phyloP scores from a whole-genome alignment of 2,113 vertebrate genomes.

The Pontoporia blainvillei region DNA sequence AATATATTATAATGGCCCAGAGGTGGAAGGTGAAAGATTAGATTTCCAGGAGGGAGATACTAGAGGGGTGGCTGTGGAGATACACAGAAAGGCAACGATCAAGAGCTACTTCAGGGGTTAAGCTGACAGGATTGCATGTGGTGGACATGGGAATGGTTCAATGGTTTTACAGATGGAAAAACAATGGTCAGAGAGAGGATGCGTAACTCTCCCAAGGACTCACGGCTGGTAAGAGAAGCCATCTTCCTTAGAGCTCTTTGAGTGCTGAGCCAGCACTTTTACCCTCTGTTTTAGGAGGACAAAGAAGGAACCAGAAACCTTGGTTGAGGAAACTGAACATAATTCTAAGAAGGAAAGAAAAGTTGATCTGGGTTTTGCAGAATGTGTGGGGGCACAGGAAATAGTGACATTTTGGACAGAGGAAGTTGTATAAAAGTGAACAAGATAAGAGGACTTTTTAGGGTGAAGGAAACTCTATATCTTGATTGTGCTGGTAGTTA shows the following conservation, averaged over 20 bases:
- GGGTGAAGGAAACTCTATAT: background rate
- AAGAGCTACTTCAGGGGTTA: background rate
- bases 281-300: background rate
- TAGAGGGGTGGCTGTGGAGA: background rate
- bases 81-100: background rate
- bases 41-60: background rate
- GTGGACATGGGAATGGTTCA: background rate
- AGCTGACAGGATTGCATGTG: background rate
- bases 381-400: background rate
- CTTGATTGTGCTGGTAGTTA: background rate
- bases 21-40: background rate
- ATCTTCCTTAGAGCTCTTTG: background rate
- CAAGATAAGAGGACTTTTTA: background rate
- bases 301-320: background rate
- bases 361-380: background rate
- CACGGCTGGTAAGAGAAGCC: background rate
- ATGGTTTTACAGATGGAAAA: background rate
- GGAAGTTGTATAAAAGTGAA: background rate
- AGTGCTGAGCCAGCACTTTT: background rate
- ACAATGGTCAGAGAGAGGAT: background rate
- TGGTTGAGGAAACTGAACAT: background rate
- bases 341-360: background rate
- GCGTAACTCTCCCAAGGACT: background rate
- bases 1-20: background rate
- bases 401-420: background rate